Percentiles rank a stretch among this genome's conserved stretches.
Evolutionary conservation across 2,888 invertebrate genomes (phyloP).

Genomic region (Drosophila kuntzei): DNA sequence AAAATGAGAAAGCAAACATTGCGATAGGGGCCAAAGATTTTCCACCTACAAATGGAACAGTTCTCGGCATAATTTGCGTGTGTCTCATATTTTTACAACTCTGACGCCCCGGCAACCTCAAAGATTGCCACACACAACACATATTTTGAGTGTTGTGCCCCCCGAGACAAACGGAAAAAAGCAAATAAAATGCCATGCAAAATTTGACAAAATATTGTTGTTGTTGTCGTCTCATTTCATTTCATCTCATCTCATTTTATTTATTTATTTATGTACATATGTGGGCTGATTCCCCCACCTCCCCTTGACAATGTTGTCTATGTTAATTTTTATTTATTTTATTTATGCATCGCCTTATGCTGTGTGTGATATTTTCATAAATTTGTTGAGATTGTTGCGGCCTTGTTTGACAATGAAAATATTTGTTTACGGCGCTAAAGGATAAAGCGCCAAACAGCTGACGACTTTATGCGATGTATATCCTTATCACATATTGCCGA

Average conservation of each 20-base stretch:
- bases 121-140: slow-evolving; percentile 14
- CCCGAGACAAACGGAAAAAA: slow-evolving; percentile 14
- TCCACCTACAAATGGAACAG: neutral
- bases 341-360: slow-evolving; percentile 59
- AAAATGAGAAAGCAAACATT: slow-evolving; percentile 34
- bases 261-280: slow-evolving; percentile 48
- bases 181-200: slow-evolving; percentile 67
- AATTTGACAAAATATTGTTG: slow-evolving; percentile 56
- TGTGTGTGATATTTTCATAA: slow-evolving; percentile 51
- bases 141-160: neutral
- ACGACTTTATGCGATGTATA: slow-evolving; percentile 6
- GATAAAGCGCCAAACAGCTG: slow-evolving; percentile 16
- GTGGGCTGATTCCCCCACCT: slow-evolving; percentile 6
- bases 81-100: slow-evolving; percentile 66
- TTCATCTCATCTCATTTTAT: slow-evolving; percentile 33
- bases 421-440: slow-evolving; percentile 55
- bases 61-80: slow-evolving; percentile 63
- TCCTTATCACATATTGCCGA: neutral
- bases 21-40: slow-evolving; percentile 1
- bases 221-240: slow-evolving; percentile 29
- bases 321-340: slow-evolving; percentile 80
- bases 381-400: slow-evolving; percentile 38
- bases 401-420: slow-evolving; percentile 60
- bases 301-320: slow-evolving; percentile 58
- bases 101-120: slow-evolving; percentile 21